Conservation (phyloP, 2,888 invertebrate species). For the Aethes cnicana region DNA sequence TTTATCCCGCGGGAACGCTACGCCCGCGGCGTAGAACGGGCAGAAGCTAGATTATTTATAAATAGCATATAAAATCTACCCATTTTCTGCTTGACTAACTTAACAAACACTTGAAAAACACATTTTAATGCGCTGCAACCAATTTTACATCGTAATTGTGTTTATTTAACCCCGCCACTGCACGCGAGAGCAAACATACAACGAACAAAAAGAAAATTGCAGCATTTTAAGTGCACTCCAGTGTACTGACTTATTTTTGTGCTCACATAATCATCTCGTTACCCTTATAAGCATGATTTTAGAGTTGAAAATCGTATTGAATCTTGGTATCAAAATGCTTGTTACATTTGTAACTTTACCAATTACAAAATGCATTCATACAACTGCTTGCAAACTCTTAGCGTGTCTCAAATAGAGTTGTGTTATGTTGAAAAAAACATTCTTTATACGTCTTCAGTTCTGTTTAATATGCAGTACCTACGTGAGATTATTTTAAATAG, state of each 20-base stretch:
- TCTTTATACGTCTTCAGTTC: neutral
- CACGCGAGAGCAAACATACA: neutral
- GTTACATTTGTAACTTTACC: too few relatives aligned
- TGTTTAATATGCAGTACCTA: neutral
- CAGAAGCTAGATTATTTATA: too few relatives aligned
- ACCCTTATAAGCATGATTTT: too few relatives aligned
- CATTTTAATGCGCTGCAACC: neutral
- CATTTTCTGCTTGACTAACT: too few relatives aligned
- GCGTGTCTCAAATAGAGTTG: neutral
- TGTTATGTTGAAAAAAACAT: neutral
- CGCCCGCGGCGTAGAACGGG: too few relatives aligned
- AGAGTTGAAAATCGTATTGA: too few relatives aligned
- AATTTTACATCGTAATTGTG: slow-evolving; percentile 5
- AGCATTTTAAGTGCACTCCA: slow-evolving; percentile 14
- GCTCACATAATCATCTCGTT: too few relatives aligned
- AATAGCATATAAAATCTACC: too few relatives aligned
- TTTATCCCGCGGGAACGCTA: too few relatives aligned
- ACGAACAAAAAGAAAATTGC: slow-evolving; percentile 17
- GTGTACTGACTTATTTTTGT: too few relatives aligned
- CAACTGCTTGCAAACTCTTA: neutral
- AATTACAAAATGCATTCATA: neutral
- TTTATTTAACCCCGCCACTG: slow-evolving; percentile 7
- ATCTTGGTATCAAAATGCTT: too few relatives aligned
- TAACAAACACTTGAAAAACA: too few relatives aligned
- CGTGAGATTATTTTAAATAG: slow-evolving; percentile 27